Evolutionary conservation across 2,113 vertebrate species (phyloP).

Genomic region (Pelusios castaneus): DNA sequence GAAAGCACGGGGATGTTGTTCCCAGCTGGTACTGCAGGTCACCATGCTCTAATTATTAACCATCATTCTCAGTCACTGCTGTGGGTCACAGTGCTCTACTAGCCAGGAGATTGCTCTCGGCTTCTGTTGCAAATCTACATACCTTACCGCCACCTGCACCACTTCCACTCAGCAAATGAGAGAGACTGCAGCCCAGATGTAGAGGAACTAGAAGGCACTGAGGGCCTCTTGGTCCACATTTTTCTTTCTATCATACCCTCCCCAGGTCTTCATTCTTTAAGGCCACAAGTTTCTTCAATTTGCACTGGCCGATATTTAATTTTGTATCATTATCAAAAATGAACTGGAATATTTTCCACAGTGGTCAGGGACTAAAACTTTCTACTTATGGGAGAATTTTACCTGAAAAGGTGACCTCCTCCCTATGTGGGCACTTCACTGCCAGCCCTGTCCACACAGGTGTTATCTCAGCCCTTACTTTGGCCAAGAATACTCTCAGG

Average conservation of each 20-base stretch:
- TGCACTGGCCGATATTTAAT: not conserved
- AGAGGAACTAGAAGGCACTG: not conserved
- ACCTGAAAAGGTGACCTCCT: not conserved
- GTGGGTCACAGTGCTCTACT: not conserved
- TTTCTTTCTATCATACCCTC: not conserved
- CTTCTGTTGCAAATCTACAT: not conserved
- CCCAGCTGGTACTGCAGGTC: not conserved
- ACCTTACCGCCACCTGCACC: not conserved
- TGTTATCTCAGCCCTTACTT: not conserved
- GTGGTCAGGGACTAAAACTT: not conserved
- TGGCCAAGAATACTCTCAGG: not conserved
- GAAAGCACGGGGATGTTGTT: not conserved
- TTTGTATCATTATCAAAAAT: not conserved
- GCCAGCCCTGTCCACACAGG: not conserved
- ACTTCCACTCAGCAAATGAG: not conserved
- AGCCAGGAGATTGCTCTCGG: not conserved
- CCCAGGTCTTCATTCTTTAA: not conserved
- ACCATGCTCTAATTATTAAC: not conserved
- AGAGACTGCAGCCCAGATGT: not conserved
- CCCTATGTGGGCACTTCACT: not conserved
- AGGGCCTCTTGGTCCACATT: not conserved
- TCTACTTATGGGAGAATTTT: not conserved
- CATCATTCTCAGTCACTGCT: rapidly evolving
- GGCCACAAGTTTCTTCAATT: not conserved
- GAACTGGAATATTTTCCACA: not conserved